phyloP scores from a whole-genome alignment of 2,797 vertebrate genomes.

The Otolemur crassicaudatus region DNA sequence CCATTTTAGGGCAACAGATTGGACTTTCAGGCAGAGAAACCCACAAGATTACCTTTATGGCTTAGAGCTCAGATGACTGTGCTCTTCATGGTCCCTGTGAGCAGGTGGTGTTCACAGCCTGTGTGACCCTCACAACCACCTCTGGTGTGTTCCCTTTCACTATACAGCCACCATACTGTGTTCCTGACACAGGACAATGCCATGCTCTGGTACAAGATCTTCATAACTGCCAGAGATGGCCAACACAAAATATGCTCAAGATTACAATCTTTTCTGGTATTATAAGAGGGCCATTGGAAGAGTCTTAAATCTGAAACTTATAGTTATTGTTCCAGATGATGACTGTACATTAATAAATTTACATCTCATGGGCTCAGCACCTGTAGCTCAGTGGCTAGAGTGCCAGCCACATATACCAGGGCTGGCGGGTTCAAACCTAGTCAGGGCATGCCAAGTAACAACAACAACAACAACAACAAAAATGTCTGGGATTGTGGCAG shows the following conservation, averaged over 20 bases:
- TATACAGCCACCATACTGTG: conserved; percentile 96
- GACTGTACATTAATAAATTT: conserved; percentile 99
- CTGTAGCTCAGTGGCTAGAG: too few relatives aligned
- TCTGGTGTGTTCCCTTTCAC: conserved; percentile 96
- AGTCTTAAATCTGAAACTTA: conserved; percentile 97
- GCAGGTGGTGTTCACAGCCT: conserved; percentile 97
- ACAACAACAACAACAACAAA: too few relatives aligned
- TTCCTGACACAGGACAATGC: conserved; percentile 98
- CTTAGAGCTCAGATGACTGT: conserved; percentile 98
- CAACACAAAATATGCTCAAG: conserved; percentile 96
- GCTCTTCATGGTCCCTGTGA: conserved; percentile 97
- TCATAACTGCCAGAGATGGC: conserved; percentile 96
- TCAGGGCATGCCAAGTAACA: too few relatives aligned
- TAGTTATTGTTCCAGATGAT: conserved; percentile 97
- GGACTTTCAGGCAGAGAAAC: conserved; percentile 96
- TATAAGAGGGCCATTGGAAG: conserved; percentile 99
- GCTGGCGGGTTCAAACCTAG: too few relatives aligned
- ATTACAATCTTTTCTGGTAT: conserved; percentile 99
- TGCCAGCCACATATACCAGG: too few relatives aligned
- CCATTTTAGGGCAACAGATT: conserved; percentile 96
- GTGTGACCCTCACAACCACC: conserved; percentile 96
- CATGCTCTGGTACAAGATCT: conserved; percentile 98
- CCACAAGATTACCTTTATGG: conserved; percentile 97
- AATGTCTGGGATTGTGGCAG: too few relatives aligned
- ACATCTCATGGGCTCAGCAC: not conserved